A percentile compares a stretch with the other conserved stretches of the same genome.
Conservation (phyloP, 2,888 invertebrate species). For the Cyclophora albipunctata region DNA sequence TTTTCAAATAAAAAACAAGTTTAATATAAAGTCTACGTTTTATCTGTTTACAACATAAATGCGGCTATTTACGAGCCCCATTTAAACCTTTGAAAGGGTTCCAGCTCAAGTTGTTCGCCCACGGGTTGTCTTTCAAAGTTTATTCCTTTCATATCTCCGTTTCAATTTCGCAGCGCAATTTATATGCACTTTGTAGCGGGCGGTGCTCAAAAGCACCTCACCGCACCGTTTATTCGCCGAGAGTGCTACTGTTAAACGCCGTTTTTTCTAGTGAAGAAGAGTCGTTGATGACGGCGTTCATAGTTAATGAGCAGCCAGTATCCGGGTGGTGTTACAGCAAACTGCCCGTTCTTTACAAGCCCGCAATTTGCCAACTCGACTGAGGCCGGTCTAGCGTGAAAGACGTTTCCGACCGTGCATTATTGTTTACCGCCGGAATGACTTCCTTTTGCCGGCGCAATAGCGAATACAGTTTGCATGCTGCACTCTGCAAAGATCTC, state of each 20-base stretch:
- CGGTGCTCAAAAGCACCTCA: constrained; percentile 58
- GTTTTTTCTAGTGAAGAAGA: constrained; percentile 68
- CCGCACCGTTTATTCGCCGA: constrained; percentile 53
- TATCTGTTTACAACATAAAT: not conserved
- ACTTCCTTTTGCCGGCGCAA: constrained; percentile 55
- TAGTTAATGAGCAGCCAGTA: constrained; percentile 72
- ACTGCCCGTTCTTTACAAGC: constrained; percentile 63
- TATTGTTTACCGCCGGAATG: constrained; percentile 68
- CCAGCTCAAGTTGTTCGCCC: constrained; percentile 37
- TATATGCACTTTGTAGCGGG: constrained; percentile 72
- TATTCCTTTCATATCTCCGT: constrained; percentile 62
- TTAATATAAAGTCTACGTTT: not conserved
- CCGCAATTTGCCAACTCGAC: constrained; percentile 55
- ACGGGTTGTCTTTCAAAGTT: constrained; percentile 57
- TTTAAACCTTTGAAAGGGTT: constrained; percentile 15
- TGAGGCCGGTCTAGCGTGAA: constrained; percentile 52
- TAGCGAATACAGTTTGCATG: constrained; percentile 33
- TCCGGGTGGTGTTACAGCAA: constrained; percentile 63
- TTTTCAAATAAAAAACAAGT: not conserved
- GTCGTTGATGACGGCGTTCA: constrained; percentile 70
- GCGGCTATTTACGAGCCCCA: constrained; percentile 2
- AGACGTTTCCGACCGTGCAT: constrained; percentile 60
- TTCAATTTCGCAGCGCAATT: constrained; percentile 68
- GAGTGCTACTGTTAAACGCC: constrained; percentile 63
- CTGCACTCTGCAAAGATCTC: constrained; percentile 36